phyloP scores from a whole-genome alignment of 2,113 vertebrate genomes.

The Carassius auratus region DNA sequence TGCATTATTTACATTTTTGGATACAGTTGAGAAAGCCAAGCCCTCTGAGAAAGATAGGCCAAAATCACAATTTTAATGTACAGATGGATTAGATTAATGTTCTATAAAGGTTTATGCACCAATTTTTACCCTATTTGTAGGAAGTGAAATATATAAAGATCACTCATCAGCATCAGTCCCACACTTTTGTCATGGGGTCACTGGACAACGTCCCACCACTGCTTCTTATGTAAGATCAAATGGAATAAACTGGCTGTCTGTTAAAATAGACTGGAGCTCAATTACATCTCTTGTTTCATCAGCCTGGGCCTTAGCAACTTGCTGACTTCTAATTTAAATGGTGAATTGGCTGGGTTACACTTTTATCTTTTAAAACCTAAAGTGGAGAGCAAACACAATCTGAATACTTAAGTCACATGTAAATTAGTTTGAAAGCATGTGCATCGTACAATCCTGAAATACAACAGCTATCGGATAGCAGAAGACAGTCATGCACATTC shows the following conservation, averaged over 20 bases:
- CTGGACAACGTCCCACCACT: neutral
- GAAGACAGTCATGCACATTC: neutral
- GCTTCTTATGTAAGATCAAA: conserved; percentile 34
- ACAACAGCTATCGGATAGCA: neutral
- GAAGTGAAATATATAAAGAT: neutral
- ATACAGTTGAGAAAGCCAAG: neutral
- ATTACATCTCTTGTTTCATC: conserved; percentile 29
- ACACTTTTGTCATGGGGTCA: neutral
- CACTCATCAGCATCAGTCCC: neutral
- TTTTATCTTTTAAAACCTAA: neutral
- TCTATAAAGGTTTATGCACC: neutral
- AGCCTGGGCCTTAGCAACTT: neutral
- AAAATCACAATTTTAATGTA: neutral
- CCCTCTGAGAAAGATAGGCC: neutral
- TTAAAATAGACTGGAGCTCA: conserved; percentile 12
- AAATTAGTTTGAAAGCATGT: conserved; percentile 14
- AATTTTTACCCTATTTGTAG: neutral
- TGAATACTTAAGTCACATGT: conserved; percentile 17
- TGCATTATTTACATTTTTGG: neutral
- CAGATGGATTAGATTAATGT: neutral
- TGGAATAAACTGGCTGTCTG: conserved; percentile 34
- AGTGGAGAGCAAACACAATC: neutral
- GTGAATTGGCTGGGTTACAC: neutral
- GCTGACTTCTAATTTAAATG: conserved; percentile 21
- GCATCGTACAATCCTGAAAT: neutral